Conservation (phyloP, 2,888 invertebrate species). For the Acronicta psi region DNA sequence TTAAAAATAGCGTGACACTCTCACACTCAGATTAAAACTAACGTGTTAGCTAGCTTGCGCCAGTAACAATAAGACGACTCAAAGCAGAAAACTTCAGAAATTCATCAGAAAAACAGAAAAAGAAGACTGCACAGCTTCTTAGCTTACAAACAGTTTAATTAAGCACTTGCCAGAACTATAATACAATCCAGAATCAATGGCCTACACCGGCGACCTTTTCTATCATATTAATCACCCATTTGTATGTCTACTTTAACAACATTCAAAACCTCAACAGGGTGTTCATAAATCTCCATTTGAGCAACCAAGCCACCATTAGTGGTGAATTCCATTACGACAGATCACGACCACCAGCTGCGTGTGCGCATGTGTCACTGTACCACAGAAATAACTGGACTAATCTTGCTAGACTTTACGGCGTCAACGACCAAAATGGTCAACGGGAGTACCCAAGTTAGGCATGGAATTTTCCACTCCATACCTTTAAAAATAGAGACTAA, state of each 20-base stretch:
- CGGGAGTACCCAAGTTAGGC: constrained; percentile 40
- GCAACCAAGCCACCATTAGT: constrained; percentile 63
- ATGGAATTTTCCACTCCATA: constrained; percentile 44
- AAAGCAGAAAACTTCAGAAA: too few species aligned
- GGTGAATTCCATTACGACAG: constrained; percentile 68
- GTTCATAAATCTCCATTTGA: constrained; percentile 58
- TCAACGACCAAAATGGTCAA: constrained; percentile 67
- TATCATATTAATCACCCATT: constrained; percentile 41
- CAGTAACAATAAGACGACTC: too few species aligned
- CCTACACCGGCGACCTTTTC: constrained; percentile 14
- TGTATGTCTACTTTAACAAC: constrained; percentile 37
- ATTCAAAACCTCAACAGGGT: constrained; percentile 53
- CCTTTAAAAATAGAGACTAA: constrained; percentile 29
- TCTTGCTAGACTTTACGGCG: constrained; percentile 71
- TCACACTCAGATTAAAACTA: too few species aligned
- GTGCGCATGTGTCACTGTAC: constrained; percentile 69
- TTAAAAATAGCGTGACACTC: too few species aligned
- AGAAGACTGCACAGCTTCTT: too few species aligned
- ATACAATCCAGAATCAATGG: constrained; percentile 3
- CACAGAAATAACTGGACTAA: constrained; percentile 70
- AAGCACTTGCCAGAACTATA: too few species aligned
- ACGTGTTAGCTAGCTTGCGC: too few species aligned
- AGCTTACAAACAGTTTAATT: too few species aligned
- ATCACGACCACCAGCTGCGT: constrained; percentile 74
- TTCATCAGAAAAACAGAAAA: too few species aligned